These are phyloP conservation scores for Lagodon rhomboides DNA, from an alignment of 2,797 vertebrate species.

Conservation along the genomic window DNA sequence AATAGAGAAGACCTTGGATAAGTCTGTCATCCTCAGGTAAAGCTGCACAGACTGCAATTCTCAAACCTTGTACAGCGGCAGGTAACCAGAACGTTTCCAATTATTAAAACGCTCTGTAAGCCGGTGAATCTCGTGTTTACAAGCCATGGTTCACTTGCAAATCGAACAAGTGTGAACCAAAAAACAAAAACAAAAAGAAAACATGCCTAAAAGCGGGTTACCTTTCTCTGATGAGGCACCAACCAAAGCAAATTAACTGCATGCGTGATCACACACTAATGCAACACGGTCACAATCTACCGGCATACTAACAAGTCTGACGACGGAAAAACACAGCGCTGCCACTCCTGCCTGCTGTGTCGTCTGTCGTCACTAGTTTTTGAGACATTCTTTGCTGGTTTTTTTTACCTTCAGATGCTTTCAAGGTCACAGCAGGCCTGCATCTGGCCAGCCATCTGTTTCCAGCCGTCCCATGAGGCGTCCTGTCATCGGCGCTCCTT, in stretches of 20 bases:
- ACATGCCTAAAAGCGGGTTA: neutral
- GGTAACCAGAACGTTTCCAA: neutral
- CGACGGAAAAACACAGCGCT: neutral
- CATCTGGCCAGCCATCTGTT: constrained; percentile 86
- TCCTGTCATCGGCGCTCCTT: constrained; percentile 69
- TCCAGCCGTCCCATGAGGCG: constrained; percentile 68
- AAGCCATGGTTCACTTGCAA: neutral
- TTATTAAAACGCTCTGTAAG: neutral
- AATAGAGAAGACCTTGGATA: neutral
- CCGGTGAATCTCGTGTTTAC: constrained; percentile 28
- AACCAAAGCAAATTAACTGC: neutral
- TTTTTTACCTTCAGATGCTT: constrained; percentile 57
- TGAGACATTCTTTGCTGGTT: constrained; percentile 57
- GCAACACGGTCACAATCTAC: neutral
- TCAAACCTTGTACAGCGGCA: neutral
- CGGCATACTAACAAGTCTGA: neutral
- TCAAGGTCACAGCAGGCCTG: constrained; percentile 80
- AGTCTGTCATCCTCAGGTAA: neutral
- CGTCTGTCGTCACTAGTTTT: constrained; percentile 28
- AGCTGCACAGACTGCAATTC: neutral
- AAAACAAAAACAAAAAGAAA: constrained; percentile 38
- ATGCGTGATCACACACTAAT: neutral
- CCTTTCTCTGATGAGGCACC: constrained; percentile 7
- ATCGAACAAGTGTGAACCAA: constrained; percentile 11
- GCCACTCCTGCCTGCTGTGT: neutral